Conservation (phyloP, 2,888 invertebrate genomes). For the Odontocerum albicorne region DNA sequence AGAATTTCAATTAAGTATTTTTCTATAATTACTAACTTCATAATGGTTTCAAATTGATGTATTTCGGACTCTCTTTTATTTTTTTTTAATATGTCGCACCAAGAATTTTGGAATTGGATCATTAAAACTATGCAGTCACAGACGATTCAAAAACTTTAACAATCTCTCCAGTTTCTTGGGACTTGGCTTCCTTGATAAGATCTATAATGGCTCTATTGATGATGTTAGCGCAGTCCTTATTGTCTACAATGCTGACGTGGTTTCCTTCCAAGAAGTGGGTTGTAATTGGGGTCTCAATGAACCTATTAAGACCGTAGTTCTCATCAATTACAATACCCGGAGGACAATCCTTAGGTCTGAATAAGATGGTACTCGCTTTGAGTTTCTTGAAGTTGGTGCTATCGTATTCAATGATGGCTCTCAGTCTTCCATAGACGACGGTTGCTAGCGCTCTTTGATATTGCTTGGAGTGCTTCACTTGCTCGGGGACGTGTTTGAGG, state of each 20-base stretch:
- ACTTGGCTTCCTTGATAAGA: slow-evolving; percentile 21
- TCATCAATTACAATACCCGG: slow-evolving; percentile 58
- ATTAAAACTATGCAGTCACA: no score
- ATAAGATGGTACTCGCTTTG: slow-evolving; percentile 60
- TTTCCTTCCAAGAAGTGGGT: slow-evolving; percentile 71
- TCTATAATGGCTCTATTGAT: slow-evolving; percentile 54
- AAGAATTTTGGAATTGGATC: no score
- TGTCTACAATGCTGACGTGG: slow-evolving; percentile 70
- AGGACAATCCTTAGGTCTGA: slow-evolving; percentile 64
- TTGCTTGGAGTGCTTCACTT: slow-evolving; percentile 43
- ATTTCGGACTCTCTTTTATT: no score
- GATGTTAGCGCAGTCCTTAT: slow-evolving; percentile 62
- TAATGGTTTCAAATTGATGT: no score
- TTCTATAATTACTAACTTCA: no score
- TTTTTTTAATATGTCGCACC: no score
- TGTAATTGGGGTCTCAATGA: slow-evolving; percentile 58
- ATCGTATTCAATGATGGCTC: slow-evolving; percentile 55
- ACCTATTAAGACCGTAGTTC: slow-evolving; percentile 66
- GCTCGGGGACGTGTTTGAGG: slow-evolving; percentile 48
- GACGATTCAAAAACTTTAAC: slow-evolving; percentile 17
- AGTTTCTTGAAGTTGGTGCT: slow-evolving; percentile 51
- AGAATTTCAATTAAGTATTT: no score
- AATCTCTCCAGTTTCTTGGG: slow-evolving; percentile 25
- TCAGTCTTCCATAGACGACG: slow-evolving; percentile 57
- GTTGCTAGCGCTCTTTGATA: slow-evolving; percentile 47